A percentile compares a stretch with the other conserved stretches of the same genome.
phyloP scores from a whole-genome alignment of 2,888 invertebrate genomes.

The Micoletzkya japonica region DNA sequence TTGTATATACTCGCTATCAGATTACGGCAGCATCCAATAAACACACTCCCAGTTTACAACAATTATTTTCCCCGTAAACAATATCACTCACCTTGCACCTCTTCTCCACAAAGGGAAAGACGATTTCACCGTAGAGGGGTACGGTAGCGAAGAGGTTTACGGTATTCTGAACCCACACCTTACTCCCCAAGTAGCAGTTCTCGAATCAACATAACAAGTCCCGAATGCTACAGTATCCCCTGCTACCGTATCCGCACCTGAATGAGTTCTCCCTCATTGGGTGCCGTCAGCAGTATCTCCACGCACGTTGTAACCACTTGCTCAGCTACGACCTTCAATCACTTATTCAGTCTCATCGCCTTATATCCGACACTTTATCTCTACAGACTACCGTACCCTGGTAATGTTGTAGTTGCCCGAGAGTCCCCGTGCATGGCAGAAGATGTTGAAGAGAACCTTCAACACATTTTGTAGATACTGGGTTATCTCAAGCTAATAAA shows the following conservation, averaged over 20 bases:
- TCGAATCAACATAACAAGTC: background rate
- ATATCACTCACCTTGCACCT: background rate
- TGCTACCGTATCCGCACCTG: no score
- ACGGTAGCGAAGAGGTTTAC: conserved; percentile 44
- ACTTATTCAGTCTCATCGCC: background rate
- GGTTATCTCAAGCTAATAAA: no score
- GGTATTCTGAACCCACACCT: conserved; percentile 40
- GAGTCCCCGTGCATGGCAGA: conserved; percentile 39
- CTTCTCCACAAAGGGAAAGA: conserved; percentile 27
- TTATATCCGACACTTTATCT: no score
- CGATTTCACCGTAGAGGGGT: conserved; percentile 13
- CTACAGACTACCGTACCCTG: no score
- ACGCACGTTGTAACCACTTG: conserved; percentile 2
- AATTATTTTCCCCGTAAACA: background rate
- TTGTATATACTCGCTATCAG: no score
- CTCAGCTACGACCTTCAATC: background rate
- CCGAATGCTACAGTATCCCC: background rate
- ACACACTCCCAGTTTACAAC: background rate
- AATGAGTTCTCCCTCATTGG: background rate
- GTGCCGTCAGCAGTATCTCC: background rate
- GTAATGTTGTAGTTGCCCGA: no score
- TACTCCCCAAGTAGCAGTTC: no score
- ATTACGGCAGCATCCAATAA: no score
- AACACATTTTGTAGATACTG: no score
- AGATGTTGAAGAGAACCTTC: conserved; percentile 54